A percentile compares a stretch with the other conserved stretches of the same genome.
phyloP scores from a whole-genome alignment of 2,113 vertebrate species.

The crab-eating macaque (Macaca fascicularis) region DNA sequence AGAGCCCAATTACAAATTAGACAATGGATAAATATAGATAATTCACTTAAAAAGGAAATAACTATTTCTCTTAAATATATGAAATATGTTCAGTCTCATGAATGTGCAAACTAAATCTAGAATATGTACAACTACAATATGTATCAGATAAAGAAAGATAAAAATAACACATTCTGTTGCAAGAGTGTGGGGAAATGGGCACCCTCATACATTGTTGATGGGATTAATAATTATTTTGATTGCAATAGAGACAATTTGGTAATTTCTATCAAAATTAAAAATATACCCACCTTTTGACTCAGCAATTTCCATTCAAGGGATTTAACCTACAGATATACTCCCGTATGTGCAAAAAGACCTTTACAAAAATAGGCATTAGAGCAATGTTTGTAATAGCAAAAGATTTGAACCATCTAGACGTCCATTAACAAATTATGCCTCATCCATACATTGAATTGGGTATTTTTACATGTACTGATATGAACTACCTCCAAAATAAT shows the following conservation, averaged over 20 bases:
- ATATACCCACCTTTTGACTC: background rate
- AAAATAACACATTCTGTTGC: background rate
- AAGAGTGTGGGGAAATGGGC: background rate
- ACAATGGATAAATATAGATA: background rate
- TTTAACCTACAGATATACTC: background rate
- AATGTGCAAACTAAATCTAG: conserved; percentile 26
- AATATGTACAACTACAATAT: background rate
- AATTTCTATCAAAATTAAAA: conserved; percentile 49
- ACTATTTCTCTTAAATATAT: conserved; percentile 12
- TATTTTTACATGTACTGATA: background rate
- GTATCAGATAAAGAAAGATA: background rate
- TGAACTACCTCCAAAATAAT: conserved; percentile 25
- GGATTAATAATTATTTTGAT: conserved; percentile 3
- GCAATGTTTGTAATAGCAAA: background rate
- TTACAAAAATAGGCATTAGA: background rate
- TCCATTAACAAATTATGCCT: background rate
- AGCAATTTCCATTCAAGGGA: background rate
- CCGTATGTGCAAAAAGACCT: background rate
- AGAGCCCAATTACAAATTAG: conserved; percentile 9
- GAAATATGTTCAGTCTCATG: conserved; percentile 22
- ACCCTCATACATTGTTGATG: background rate
- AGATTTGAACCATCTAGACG: background rate
- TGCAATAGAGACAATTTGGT: background rate
- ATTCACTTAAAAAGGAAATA: background rate
- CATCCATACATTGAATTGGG: conserved; percentile 6